Conservation (phyloP, 2,797 vertebrate genomes). For the Eulemur coronatus region DNA sequence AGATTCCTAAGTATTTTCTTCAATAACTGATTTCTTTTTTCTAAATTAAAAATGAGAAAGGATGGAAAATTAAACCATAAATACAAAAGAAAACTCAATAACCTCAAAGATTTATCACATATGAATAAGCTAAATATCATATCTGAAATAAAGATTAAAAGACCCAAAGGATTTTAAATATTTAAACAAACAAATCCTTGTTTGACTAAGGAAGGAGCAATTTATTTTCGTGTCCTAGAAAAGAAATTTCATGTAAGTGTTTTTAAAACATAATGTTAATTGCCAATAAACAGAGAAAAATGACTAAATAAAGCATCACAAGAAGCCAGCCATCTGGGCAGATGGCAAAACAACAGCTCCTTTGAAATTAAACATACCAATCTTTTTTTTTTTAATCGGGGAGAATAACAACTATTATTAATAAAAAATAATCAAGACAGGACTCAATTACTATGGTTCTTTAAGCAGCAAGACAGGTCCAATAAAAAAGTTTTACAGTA, state of each 20-base stretch:
- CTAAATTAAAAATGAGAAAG: slow-evolving; percentile 36
- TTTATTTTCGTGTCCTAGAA: slow-evolving; percentile 21
- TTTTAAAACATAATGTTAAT: slow-evolving; percentile 26
- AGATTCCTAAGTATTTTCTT: slow-evolving; percentile 14
- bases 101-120: not conserved
- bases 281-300: slow-evolving; percentile 27
- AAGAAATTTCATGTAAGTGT: slow-evolving; percentile 18
- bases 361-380: slow-evolving; percentile 24
- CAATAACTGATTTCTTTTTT: not conserved
- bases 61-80: not conserved
- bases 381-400: not conserved
- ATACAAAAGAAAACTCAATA: not conserved
- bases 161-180: not conserved
- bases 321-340: not conserved
- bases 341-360: not conserved
- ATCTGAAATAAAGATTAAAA: not conserved
- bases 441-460: not conserved
- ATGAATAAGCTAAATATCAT: slow-evolving; percentile 8
- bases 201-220: not conserved
- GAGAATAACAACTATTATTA: slow-evolving; percentile 40
- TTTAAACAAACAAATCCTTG: not conserved
- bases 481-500: slow-evolving; percentile 24
- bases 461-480: not conserved
- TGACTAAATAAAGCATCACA: not conserved
- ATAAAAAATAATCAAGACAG: slow-evolving; percentile 11